These are phyloP conservation scores for Aramus guarauna DNA, from an alignment of 2,113 vertebrate species.

Conservation along the genomic window DNA sequence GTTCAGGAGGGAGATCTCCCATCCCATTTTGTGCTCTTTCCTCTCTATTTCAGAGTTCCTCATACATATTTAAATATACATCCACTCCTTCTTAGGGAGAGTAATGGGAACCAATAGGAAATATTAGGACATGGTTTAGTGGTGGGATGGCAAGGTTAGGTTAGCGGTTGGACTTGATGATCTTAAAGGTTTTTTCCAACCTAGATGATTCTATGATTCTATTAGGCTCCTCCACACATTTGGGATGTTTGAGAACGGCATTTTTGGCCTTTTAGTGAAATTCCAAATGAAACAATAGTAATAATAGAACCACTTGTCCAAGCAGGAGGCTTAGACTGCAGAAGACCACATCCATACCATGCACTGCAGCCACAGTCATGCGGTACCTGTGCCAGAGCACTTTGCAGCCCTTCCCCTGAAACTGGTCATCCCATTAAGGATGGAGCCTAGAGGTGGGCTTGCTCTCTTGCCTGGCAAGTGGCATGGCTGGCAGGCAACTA, in stretches of 20 bases:
- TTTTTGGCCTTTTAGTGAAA: background rate
- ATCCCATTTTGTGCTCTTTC: background rate
- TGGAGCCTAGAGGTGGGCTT: background rate
- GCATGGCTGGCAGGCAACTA: background rate
- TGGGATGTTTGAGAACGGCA: background rate
- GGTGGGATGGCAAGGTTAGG: no score
- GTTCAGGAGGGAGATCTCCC: background rate
- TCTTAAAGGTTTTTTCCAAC: no score
- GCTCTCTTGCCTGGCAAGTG: background rate
- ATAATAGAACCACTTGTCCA: background rate
- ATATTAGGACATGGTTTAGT: no score
- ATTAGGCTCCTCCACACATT: background rate
- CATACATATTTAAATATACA: background rate
- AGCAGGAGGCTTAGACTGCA: background rate
- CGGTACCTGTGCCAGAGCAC: background rate
- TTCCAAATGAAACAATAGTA: background rate
- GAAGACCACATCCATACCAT: background rate
- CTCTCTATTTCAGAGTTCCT: background rate
- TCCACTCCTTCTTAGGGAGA: background rate
- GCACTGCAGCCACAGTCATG: background rate
- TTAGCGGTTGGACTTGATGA: no score
- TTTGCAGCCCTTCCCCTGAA: background rate
- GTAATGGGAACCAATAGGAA: background rate
- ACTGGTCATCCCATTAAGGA: rapidly evolving
- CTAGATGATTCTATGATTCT: no score